phyloP scores from a whole-genome alignment of 2,888 invertebrate genomes.

The Muschampia plurimacula region DNA sequence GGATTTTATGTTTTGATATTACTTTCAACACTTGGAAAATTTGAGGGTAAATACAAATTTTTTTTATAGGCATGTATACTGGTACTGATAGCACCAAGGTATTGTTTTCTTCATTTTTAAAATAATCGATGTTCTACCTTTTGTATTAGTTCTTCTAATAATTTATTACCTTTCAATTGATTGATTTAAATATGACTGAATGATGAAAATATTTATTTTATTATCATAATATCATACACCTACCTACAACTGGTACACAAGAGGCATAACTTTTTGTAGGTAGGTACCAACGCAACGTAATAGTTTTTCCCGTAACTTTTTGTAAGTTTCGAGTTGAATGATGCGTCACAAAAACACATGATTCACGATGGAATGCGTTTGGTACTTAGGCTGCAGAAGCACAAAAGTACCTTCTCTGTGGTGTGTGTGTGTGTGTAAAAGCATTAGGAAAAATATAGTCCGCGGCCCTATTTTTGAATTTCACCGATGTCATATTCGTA shows the following conservation, averaged over 20 bases:
- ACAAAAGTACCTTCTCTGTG: not conserved
- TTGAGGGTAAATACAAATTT: conserved; percentile 30
- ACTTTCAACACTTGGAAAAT: conserved; percentile 13
- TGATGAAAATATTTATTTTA: not conserved
- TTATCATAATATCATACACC: no score
- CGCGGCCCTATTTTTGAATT: no score
- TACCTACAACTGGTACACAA: no score
- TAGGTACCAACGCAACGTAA: not conserved
- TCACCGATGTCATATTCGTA: no score
- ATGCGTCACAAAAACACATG: conserved; percentile 57
- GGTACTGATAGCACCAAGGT: no score
- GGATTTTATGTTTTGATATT: conserved; percentile 54
- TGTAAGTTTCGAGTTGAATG: conserved; percentile 38
- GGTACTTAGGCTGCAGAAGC: conserved; percentile 1
- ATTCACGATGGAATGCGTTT: conserved; percentile 61
- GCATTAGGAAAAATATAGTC: no score
- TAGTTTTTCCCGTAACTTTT: conserved; percentile 23
- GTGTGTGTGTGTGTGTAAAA: no score
- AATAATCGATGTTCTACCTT: no score
- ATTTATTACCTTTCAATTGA: not conserved
- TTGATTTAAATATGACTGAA: not conserved
- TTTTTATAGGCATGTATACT: no score
- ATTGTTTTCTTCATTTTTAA: no score
- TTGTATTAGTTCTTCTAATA: not conserved
- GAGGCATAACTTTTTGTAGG: not conserved